These are phyloP conservation scores for Drosophila mettleri DNA, from an alignment of 2,888 invertebrate genomes.

Conservation along the genomic window DNA sequence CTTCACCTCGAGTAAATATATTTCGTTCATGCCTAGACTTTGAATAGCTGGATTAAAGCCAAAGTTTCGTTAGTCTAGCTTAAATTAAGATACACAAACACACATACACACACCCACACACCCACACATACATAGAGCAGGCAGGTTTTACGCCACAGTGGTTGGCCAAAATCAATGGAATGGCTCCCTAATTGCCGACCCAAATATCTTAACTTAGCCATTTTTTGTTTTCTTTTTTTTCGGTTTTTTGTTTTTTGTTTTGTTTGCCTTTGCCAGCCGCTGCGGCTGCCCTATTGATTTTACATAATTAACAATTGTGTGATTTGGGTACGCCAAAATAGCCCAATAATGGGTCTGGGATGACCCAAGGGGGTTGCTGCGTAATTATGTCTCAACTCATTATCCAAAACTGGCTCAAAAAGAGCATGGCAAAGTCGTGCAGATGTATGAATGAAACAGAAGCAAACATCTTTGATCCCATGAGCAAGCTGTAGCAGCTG, in stretches of 20 bases:
- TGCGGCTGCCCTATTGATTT: constrained; percentile 61
- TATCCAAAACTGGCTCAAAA: constrained; percentile 1
- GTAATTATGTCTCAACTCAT: constrained; percentile 16
- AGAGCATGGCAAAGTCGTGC: not conserved
- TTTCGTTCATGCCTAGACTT: constrained; percentile 23
- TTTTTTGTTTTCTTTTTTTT: constrained; percentile 7
- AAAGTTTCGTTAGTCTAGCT: constrained; percentile 41
- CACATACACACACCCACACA: not conserved
- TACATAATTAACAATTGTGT: constrained; percentile 63
- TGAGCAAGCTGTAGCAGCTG: not conserved
- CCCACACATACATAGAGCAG: constrained; percentile 3
- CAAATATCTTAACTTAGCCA: constrained; percentile 20
- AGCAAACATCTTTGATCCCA: constrained; percentile 1
- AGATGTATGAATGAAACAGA: not conserved
- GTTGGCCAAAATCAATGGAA: constrained; percentile 58
- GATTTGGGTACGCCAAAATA: constrained; percentile 44
- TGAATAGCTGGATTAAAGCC: constrained; percentile 48
- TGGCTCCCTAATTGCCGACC: constrained; percentile 11
- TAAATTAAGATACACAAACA: constrained; percentile 22
- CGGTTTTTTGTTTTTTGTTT: not conserved
- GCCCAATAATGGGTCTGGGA: constrained; percentile 26
- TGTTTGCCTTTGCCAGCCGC: constrained; percentile 8
- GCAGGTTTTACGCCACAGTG: constrained; percentile 51
- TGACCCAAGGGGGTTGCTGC: not conserved
- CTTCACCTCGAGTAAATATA: constrained; percentile 15